phyloP scores from a whole-genome alignment of 2,113 vertebrate species.

The Sturnira hondurensis region DNA sequence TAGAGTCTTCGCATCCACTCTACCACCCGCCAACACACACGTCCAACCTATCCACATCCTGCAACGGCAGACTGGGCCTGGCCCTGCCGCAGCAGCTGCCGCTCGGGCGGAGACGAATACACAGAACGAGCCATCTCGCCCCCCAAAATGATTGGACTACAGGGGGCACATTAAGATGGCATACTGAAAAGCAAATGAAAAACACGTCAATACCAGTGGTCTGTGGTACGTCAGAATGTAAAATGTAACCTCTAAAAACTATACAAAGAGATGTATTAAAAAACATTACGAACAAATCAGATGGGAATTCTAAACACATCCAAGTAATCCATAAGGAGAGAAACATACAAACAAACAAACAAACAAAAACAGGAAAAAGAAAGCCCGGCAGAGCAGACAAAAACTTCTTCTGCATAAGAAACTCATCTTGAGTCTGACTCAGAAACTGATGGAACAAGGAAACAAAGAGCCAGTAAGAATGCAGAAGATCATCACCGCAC shows the following conservation, averaged over 20 bases:
- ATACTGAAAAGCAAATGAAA: slow-evolving; percentile 17
- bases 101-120: neutral
- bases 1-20: neutral
- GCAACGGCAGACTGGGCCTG: neutral
- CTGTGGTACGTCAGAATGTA: neutral
- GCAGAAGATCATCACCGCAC: neutral
- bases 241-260: neutral
- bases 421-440: neutral
- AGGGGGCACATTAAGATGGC: neutral
- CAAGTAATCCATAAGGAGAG: neutral
- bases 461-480: neutral
- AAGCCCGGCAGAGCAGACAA: neutral
- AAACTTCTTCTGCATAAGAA: neutral
- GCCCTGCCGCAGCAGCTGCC: neutral
- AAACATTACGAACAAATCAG: neutral
- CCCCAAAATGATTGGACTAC: neutral
- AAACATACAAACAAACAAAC: neutral
- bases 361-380: neutral
- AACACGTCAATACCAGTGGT: neutral
- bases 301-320: neutral
- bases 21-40: neutral
- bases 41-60: neutral
- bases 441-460: neutral
- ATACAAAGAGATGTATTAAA: neutral
- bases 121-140: neutral